Percentiles rank a stretch among this genome's conserved stretches.
These are phyloP conservation scores for Philopotamus ludificatus DNA, from an alignment of 1,140 invertebrate species.

Conservation along the genomic window DNA sequence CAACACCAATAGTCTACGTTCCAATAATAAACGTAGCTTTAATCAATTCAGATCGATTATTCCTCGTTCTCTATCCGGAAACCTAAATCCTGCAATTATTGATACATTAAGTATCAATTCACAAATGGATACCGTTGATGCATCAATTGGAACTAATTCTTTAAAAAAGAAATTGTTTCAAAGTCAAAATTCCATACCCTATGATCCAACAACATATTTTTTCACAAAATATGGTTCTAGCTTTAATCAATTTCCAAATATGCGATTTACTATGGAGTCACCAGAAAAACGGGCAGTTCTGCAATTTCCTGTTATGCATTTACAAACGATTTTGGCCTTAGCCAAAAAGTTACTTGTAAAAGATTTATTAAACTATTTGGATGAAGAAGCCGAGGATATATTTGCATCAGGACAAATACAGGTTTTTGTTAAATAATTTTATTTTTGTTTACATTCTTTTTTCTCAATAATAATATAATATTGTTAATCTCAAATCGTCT, in stretches of 20 bases:
- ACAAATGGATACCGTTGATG: slow-evolving; percentile 52
- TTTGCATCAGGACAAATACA: slow-evolving; percentile 61
- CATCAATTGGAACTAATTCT: slow-evolving; percentile 48
- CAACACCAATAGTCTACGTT: slow-evolving; percentile 47
- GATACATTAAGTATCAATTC: slow-evolving; percentile 27
- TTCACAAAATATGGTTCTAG: slow-evolving; percentile 91
- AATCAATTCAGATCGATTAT: slow-evolving; percentile 82
- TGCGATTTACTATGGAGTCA: slow-evolving; percentile 66
- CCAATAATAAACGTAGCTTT: slow-evolving; percentile 61
- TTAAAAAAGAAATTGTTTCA: slow-evolving; percentile 58
- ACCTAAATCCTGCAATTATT: slow-evolving; percentile 63
- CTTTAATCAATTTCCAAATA: slow-evolving; percentile 84
- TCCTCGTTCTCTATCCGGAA: slow-evolving; percentile 86
- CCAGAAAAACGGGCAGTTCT: slow-evolving; percentile 62
- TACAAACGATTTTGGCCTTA: slow-evolving; percentile 74
- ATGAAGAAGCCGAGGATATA: slow-evolving; percentile 80
- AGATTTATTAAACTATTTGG: slow-evolving; percentile 76
- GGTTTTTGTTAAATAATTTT: slow-evolving; percentile 46
- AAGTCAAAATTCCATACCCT: slow-evolving; percentile 66
- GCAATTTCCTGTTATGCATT: slow-evolving; percentile 71
- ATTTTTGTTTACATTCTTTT: not conserved
- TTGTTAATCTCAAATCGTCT: not conserved
- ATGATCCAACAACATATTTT: slow-evolving; percentile 82
- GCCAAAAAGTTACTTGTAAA: slow-evolving; percentile 89
- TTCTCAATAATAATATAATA: no score